A percentile compares a stretch with the other conserved stretches of the same genome.
Conservation (phyloP, 2,888 invertebrate genomes). For the Microdon myrmicae region DNA sequence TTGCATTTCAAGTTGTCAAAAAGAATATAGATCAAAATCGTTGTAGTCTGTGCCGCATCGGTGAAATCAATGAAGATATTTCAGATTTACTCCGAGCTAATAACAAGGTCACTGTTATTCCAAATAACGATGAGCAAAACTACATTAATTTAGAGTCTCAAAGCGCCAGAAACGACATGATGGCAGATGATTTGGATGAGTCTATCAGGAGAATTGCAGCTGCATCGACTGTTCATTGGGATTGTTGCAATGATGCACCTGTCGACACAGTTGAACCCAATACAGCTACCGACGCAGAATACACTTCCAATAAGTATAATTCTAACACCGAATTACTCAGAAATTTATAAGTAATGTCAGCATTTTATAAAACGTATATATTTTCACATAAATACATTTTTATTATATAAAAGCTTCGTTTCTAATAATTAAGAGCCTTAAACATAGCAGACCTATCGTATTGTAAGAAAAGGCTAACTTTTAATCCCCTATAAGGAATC, state of each 20-base stretch:
- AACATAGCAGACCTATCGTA: too few species aligned
- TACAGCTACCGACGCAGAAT: not conserved
- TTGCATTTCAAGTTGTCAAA: slow-evolving; percentile 60
- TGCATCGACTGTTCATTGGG: slow-evolving; percentile 12
- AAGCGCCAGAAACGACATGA: slow-evolving; percentile 60
- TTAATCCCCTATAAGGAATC: too few species aligned
- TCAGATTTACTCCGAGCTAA: slow-evolving; percentile 52
- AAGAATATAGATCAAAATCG: slow-evolving; percentile 58
- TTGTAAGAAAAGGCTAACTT: too few species aligned
- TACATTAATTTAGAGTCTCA: slow-evolving; percentile 5
- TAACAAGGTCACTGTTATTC: slow-evolving; percentile 4
- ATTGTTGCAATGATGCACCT: not conserved
- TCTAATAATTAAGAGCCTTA: too few species aligned
- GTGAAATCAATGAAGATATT: slow-evolving; percentile 59
- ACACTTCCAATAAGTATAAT: slow-evolving; percentile 19
- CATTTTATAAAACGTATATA: too few species aligned
- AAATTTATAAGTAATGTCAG: slow-evolving; percentile 32
- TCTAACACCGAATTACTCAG: slow-evolving; percentile 18
- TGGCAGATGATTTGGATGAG: slow-evolving; percentile 62
- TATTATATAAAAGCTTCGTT: too few species aligned
- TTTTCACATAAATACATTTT: too few species aligned
- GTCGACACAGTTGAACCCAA: not conserved
- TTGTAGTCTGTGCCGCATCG: slow-evolving; percentile 64
- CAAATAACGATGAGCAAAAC: slow-evolving; percentile 25
- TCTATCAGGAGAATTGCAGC: slow-evolving; percentile 60